Evolutionary conservation across 2,113 vertebrate species (phyloP).

Genomic region (Burhinus oedicnemus): DNA sequence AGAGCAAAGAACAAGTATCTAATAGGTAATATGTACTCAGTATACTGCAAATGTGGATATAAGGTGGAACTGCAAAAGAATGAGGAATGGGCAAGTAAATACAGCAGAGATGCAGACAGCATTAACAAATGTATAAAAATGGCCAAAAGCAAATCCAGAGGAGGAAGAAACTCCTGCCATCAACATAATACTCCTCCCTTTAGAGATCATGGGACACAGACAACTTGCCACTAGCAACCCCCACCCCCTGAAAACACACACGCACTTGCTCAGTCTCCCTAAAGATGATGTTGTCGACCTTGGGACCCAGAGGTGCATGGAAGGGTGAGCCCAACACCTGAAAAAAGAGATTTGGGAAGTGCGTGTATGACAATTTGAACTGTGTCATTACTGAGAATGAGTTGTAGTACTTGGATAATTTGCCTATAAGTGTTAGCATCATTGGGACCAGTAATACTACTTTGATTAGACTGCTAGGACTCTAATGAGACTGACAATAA

Average conservation of each 20-base stretch:
- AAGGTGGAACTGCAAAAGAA: background rate
- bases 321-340: background rate
- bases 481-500: background rate
- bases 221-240: background rate
- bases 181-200: background rate
- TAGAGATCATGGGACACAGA: background rate
- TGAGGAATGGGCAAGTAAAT: background rate
- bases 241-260: background rate
- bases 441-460: background rate
- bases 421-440: background rate
- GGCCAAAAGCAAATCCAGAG: background rate
- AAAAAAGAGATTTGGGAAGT: background rate
- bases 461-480: background rate
- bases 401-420: background rate
- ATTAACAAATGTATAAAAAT: background rate
- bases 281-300: background rate
- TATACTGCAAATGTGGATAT: background rate
- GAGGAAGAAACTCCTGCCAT: background rate
- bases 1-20: background rate
- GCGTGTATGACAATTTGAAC: fast-evolving
- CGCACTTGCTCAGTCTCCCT: background rate
- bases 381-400: background rate
- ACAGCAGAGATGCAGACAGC: background rate
- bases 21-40: background rate
- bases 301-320: background rate